A percentile compares a stretch with the other conserved stretches of the same genome.
Conservation (phyloP, 1,140 invertebrate genomes). For the Ceratosolen solmsi region DNA sequence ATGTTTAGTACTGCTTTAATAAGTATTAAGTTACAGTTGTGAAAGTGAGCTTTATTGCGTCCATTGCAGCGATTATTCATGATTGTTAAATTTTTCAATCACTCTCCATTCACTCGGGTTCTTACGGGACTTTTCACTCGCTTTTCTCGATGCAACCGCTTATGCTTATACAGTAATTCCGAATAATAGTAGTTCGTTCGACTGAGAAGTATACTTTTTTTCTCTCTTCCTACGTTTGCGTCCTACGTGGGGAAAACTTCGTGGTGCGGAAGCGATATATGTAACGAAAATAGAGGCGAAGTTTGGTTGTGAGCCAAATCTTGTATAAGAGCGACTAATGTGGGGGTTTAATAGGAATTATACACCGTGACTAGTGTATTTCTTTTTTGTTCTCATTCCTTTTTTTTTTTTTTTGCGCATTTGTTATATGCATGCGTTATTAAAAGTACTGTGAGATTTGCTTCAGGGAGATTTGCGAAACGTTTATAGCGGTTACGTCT, state of each 20-base stretch:
- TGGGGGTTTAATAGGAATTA: conserved; percentile 13
- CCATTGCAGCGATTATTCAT: too few relatives aligned
- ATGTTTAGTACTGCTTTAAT: too few relatives aligned
- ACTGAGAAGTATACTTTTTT: too few relatives aligned
- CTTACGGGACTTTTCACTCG: too few relatives aligned
- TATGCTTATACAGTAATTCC: too few relatives aligned
- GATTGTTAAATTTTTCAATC: too few relatives aligned
- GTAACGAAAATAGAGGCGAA: conserved; percentile 65
- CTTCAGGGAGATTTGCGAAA: background rate
- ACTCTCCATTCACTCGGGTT: too few relatives aligned
- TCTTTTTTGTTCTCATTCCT: background rate
- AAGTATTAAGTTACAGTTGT: too few relatives aligned
- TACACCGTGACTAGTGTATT: background rate
- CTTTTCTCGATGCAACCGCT: too few relatives aligned
- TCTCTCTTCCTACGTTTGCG: too few relatives aligned
- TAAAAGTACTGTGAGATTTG: background rate
- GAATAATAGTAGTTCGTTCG: too few relatives aligned
- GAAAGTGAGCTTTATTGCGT: too few relatives aligned
- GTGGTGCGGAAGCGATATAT: conserved; percentile 14
- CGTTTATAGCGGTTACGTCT: conserved; percentile 9
- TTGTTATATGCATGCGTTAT: background rate
- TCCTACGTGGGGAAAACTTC: conserved; percentile 24
- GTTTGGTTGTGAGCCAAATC: conserved; percentile 50
- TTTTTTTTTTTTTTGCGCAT: background rate
- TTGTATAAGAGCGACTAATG: conserved; percentile 44